Evolutionary conservation across 2,113 vertebrate species (phyloP).

Genomic region (Onychostoma macrolepis): DNA sequence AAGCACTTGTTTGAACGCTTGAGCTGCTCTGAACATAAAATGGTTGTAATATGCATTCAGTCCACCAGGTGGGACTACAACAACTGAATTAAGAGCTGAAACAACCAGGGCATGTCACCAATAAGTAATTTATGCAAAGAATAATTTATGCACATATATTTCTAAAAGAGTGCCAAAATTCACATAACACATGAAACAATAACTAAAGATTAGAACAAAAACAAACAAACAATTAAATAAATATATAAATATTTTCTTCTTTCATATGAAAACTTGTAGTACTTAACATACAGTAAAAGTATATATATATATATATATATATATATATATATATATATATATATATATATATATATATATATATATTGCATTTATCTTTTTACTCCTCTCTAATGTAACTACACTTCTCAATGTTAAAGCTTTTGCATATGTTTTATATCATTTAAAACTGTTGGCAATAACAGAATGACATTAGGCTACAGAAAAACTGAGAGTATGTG

Average conservation of each 20-base stretch:
- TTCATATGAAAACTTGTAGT: not conserved
- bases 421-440: not conserved
- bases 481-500: not conserved
- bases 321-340: no score
- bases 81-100: not conserved
- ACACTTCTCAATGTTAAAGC: not conserved
- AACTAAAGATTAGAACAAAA: not conserved
- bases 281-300: not conserved
- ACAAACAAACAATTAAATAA: not conserved
- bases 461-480: not conserved
- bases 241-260: not conserved
- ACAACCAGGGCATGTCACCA: not conserved
- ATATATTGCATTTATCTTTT: not conserved
- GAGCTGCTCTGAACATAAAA: not conserved
- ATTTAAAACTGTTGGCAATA: not conserved
- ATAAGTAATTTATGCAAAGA: not conserved
- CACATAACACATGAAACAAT: not conserved
- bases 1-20: not conserved
- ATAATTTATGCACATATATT: not conserved
- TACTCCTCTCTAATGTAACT: not conserved
- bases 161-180: not conserved
- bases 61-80: not conserved
- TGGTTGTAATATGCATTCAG: constrained; percentile 12
- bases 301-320: no score
- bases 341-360: no score